Evolutionary conservation across 1,140 invertebrate genomes (phyloP).

Genomic region (Paraescarpia echinospica): DNA sequence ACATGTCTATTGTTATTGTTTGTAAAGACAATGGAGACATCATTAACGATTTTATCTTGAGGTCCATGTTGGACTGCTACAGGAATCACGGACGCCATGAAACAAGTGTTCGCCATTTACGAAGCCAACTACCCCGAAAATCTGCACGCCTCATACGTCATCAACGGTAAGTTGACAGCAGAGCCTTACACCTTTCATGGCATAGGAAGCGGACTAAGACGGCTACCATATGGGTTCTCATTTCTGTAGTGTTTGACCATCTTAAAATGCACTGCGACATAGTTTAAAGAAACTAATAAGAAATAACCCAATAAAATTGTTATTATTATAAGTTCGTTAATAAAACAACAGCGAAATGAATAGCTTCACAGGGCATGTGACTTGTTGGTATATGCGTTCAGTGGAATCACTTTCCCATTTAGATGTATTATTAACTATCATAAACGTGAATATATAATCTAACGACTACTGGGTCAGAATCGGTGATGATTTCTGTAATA

Average conservation of each 20-base stretch:
- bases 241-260: background rate
- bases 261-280: background rate
- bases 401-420: constrained; percentile 19
- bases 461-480: too few relatives aligned
- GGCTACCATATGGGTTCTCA: too few relatives aligned
- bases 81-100: constrained; percentile 21
- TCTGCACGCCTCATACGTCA: constrained; percentile 76
- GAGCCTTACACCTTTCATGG: background rate
- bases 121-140: constrained; percentile 68
- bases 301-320: background rate
- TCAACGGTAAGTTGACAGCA: constrained; percentile 62
- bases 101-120: constrained; percentile 68
- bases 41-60: background rate
- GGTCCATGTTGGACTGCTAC: background rate
- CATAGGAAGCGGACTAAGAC: too few relatives aligned
- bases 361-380: too few relatives aligned
- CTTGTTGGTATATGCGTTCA: background rate
- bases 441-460: too few relatives aligned
- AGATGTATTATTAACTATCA: constrained; percentile 22
- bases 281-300: background rate
- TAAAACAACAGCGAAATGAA: too few relatives aligned
- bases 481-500: too few relatives aligned
- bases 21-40: background rate
- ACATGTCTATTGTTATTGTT: too few relatives aligned
- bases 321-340: too few relatives aligned